Base-by-base conservation (phyloP, 1,140 invertebrate genomes). In the Drosophila baimaii region DNA sequence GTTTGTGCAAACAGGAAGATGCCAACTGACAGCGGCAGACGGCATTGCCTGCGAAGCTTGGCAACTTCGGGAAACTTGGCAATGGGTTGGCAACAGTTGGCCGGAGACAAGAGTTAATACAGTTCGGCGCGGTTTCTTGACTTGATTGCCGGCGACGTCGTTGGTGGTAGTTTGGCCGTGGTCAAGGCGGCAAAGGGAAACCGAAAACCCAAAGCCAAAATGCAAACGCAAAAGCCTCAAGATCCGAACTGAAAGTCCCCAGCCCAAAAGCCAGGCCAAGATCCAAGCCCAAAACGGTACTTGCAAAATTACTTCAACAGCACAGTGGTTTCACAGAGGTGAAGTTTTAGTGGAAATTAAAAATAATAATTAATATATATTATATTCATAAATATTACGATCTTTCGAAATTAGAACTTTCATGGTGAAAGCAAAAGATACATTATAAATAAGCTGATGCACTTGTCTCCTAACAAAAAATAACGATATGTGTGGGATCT, bases 1-100 rank as follows among this genome's bases (percentile, higher is more conserved):
- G 84, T 89, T 77, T 89, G 84, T 84, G 84, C 84, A 89, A 89
- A 89, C 84, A 89, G 84, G 85, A 89, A 89, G 84, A 89, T 88
- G 79, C 85, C 77, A 80, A 88, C 80, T 84, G 84, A 86, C 82
- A 81, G 79, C 68, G 51, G 51, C 55, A 51, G 64, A 73, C 37
- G 47, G 58, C 56, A 41, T 29, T n/a, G 27, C 27, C 47, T 29
- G 7, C n/a, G 9, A 8, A 21, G 33, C 49, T 52, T 0, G 25
- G n/a, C 13, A 3, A 51, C 49, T 51, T 12, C n/a, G n/a, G 29
- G 12, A 52, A 27, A 63, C 54, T 63, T 61, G 61, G 55, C 56
- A 29, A 58, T 66, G 49, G 41, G 43, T n/a, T n/a, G n/a, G 79
- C 80, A 86, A 80, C 77, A 80, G 78, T 80, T 80, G 77, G 79